Evolutionary conservation across 2,113 vertebrate species (phyloP).

Genomic region (Brachypteracias leptosomus): DNA sequence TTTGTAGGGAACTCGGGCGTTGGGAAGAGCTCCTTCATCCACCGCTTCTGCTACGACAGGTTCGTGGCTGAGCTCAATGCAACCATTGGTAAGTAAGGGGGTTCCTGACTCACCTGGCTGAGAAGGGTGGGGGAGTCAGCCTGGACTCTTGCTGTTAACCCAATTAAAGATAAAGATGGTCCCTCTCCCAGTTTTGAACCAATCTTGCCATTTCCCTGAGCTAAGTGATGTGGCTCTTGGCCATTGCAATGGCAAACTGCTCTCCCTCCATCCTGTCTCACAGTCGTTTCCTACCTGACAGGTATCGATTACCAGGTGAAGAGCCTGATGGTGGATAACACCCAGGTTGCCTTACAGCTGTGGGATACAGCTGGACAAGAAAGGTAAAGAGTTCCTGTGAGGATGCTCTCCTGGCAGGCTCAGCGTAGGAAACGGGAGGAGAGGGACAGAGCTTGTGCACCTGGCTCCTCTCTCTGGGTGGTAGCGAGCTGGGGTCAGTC

Average conservation of each 20-base stretch:
- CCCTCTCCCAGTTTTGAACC: not conserved
- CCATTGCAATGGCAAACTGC: not conserved
- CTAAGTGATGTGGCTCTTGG: not conserved
- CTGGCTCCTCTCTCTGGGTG: not conserved
- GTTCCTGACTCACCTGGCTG: not conserved
- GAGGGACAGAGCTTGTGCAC: not conserved
- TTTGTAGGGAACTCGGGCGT: slow-evolving; percentile 84
- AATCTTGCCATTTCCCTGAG: not conserved
- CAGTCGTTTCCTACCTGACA: not conserved
- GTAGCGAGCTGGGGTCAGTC: not conserved
- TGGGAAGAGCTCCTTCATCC: slow-evolving; percentile 87
- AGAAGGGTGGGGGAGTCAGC: not conserved
- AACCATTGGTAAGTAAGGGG: slow-evolving; percentile 75
- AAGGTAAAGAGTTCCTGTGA: slow-evolving; percentile 64
- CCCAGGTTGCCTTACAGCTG: slow-evolving; percentile 77
- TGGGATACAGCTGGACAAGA: slow-evolving; percentile 89
- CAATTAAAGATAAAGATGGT: not conserved
- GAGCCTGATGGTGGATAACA: slow-evolving; percentile 75
- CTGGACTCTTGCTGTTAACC: not conserved
- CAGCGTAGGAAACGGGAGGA: not conserved
- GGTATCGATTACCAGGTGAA: slow-evolving; percentile 84
- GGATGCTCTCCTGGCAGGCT: not conserved
- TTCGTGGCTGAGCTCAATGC: slow-evolving; percentile 68
- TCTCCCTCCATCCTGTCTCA: not conserved
- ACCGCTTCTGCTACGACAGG: slow-evolving; percentile 77